Evolutionary conservation across 2,113 vertebrate species (phyloP).

Genomic region (Mesoclemmys tuberculata): DNA sequence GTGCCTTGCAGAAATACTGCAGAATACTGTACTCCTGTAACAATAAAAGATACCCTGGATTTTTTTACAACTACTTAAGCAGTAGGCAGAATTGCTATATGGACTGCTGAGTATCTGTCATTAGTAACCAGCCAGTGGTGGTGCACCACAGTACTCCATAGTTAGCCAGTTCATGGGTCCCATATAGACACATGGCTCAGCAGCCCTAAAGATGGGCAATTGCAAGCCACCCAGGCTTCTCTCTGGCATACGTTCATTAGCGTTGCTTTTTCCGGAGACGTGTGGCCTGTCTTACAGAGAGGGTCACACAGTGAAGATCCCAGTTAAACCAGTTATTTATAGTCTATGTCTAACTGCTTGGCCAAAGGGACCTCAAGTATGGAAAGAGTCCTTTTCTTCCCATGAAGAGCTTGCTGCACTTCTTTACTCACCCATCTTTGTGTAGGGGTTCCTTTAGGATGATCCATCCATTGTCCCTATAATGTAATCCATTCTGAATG

Average conservation of each 20-base stretch:
- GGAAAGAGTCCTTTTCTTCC: not conserved
- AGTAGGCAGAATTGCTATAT: not conserved
- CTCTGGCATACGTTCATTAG: too few species aligned
- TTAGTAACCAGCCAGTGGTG: fast-evolving
- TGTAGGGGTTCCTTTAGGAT: not conserved
- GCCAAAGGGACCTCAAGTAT: fast-evolving
- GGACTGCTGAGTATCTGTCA: not conserved
- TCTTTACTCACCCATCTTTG: not conserved
- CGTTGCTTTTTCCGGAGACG: not conserved
- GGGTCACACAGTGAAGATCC: not conserved
- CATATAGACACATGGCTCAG: not conserved
- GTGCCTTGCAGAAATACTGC: not conserved
- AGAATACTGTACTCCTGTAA: not conserved
- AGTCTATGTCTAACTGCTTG: not conserved
- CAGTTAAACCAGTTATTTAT: not conserved
- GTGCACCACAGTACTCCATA: not conserved
- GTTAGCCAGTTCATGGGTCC: not conserved
- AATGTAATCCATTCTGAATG: not conserved
- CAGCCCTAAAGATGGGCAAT: not conserved
- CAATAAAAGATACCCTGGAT: fast-evolving
- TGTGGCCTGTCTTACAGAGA: not conserved
- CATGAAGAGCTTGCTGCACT: not conserved
- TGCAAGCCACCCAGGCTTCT: too few species aligned
- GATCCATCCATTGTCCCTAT: not conserved
- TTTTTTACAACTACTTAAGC: not conserved